Evolutionary conservation across 1,140 invertebrate species (phyloP).

Genomic region (Lucilia sericata): DNA sequence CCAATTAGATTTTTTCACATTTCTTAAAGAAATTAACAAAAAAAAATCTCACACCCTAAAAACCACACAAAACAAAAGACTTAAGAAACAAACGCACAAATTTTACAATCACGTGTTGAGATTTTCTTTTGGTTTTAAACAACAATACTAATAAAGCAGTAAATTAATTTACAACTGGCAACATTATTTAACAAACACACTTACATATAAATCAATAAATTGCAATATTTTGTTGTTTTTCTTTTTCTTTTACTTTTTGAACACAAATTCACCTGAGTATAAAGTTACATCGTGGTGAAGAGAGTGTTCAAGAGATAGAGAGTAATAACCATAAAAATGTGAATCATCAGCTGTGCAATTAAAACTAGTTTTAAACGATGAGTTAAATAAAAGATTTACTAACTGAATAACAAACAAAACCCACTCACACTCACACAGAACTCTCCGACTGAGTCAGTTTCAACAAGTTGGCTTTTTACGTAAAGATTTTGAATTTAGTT

Average conservation of each 20-base stretch:
- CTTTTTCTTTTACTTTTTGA: not conserved
- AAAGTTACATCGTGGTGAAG: not conserved
- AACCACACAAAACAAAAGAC: not conserved
- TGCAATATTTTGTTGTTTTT: not conserved
- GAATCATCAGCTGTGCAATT: conserved; percentile 41
- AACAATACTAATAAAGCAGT: not conserved
- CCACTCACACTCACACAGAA: not conserved
- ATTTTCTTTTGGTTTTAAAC: not conserved
- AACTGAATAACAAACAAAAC: not conserved
- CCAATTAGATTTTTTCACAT: too few species aligned
- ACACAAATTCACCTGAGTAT: conserved; percentile 17
- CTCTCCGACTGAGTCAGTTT: too few species aligned
- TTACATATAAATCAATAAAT: not conserved
- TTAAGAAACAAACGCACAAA: not conserved
- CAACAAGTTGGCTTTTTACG: not conserved
- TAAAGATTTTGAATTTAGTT: conserved; percentile 8
- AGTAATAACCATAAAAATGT: not conserved
- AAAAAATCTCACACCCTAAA: too few species aligned
- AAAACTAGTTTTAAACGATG: conserved; percentile 27
- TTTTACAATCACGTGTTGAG: not conserved
- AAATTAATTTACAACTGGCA: conserved; percentile 7
- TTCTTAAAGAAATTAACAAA: too few species aligned
- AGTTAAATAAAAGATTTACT: not conserved
- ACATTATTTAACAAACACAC: not conserved
- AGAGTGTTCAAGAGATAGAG: not conserved